phyloP scores from a whole-genome alignment of 2,797 vertebrate species.

The Heliangelus exortis region DNA sequence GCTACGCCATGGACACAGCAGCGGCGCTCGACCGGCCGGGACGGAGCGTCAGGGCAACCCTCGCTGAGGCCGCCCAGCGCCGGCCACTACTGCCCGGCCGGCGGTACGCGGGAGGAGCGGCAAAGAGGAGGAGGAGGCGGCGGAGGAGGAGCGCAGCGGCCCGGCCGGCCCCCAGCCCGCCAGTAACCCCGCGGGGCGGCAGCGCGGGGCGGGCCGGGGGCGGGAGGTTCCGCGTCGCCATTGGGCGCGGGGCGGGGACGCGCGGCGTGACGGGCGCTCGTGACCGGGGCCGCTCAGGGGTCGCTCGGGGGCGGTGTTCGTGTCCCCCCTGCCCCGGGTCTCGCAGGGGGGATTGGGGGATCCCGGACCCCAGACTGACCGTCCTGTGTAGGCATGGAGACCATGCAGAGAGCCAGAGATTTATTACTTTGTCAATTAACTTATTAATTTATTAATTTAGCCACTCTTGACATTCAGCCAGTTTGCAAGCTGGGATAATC shows the following conservation, averaged over 20 bases:
- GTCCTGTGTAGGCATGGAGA: not conserved
- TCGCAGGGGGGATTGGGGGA: no score
- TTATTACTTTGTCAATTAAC: no score
- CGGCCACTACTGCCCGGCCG: slow-evolving; percentile 7
- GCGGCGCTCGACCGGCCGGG: not conserved
- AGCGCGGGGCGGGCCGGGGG: slow-evolving; percentile 6
- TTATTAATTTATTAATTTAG: not conserved
- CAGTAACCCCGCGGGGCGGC: slow-evolving; percentile 53
- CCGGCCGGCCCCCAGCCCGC: slow-evolving; percentile 49
- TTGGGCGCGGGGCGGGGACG: slow-evolving; percentile 21
- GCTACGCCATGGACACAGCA: not conserved
- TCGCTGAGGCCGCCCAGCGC: not conserved
- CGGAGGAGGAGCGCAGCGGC: slow-evolving; percentile 24
- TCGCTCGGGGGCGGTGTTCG: no score
- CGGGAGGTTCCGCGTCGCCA: not conserved
- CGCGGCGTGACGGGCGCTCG: not conserved
- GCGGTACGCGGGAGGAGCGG: not conserved
- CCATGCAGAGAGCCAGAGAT: not conserved
- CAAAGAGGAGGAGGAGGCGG: not conserved
- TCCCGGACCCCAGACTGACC: not conserved
- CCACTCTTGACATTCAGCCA: not conserved
- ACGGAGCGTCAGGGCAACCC: not conserved
- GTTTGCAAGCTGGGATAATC: not conserved
- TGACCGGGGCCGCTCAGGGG: no score
- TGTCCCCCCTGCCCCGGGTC: no score